Evolutionary conservation across 1,140 invertebrate species (phyloP).

Genomic region (Drosophila obscura): DNA sequence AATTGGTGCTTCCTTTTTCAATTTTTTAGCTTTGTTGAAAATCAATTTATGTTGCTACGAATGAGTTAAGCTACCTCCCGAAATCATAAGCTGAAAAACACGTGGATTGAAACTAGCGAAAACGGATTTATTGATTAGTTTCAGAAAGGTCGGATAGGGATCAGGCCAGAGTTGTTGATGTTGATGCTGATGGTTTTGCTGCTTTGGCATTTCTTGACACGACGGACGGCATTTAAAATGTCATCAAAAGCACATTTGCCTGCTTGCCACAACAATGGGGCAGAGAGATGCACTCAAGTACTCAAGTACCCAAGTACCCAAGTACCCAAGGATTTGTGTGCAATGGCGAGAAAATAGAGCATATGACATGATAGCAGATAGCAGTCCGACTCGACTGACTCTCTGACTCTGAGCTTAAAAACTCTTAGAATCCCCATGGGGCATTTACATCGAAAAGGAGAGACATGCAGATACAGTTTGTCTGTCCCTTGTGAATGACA

Average conservation of each 20-base stretch:
- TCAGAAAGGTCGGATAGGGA: background rate
- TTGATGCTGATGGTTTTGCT: background rate
- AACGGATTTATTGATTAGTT: slow-evolving; percentile 29
- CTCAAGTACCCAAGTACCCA: slow-evolving; percentile 3
- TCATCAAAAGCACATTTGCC: slow-evolving; percentile 75
- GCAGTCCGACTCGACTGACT: background rate
- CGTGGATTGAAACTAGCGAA: background rate
- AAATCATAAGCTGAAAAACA: slow-evolving; percentile 29
- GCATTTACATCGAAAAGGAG: no score
- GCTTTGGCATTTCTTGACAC: slow-evolving; percentile 24
- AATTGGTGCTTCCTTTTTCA: slow-evolving; percentile 28
- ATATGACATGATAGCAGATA: no score
- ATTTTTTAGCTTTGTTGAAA: slow-evolving; percentile 19
- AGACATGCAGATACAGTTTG: no score
- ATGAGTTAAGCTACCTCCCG: slow-evolving; percentile 13
- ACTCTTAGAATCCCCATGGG: no score
- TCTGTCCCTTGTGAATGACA: no score
- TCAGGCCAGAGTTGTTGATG: background rate
- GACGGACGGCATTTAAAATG: slow-evolving; percentile 51
- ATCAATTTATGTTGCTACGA: slow-evolving; percentile 46
- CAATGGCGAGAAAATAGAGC: background rate
- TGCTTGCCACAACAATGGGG: slow-evolving; percentile 24
- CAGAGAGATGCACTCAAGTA: slow-evolving; percentile 1
- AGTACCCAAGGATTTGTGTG: slow-evolving; percentile 13
- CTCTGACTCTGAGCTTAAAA: background rate